phyloP scores from a whole-genome alignment of 2,888 invertebrate species.

The Athalia cordata region DNA sequence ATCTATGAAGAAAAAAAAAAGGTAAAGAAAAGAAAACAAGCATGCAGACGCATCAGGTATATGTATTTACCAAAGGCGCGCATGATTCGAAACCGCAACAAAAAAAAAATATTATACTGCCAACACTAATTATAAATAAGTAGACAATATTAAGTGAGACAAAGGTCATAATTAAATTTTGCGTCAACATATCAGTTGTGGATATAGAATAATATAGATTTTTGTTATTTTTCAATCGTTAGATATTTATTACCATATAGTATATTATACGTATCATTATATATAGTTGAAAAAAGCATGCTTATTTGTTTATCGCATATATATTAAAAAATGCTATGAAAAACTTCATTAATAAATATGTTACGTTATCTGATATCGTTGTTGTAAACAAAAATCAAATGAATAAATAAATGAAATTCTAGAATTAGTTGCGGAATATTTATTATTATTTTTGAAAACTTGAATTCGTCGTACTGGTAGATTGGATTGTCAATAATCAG shows the following conservation, averaged over 20 bases:
- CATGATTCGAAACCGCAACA: constrained; percentile 3
- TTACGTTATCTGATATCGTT: constrained; percentile 2
- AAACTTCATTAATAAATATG: neutral
- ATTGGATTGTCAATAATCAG: constrained; percentile 2
- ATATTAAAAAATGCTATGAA: constrained; percentile 16
- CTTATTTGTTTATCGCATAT: neutral
- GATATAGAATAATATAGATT: neutral
- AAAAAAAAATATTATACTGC: constrained; percentile 18
- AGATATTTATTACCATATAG: constrained; percentile 8
- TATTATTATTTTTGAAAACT: neutral
- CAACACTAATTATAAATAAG: constrained; percentile 6
- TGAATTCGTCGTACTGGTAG: neutral
- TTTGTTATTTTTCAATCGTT: neutral
- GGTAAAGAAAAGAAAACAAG: neutral
- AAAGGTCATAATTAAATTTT: neutral
- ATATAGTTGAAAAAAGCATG: constrained; percentile 5
- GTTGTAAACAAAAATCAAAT: constrained; percentile 5
- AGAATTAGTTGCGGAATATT: neutral
- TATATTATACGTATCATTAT: neutral
- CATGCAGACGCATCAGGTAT: neutral
- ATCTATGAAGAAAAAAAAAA: too few species aligned
- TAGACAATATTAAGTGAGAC: constrained; percentile 4
- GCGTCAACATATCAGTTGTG: neutral
- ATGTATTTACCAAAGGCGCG: neutral
- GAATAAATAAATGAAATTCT: neutral